Evolutionary conservation across 2,113 vertebrate genomes (phyloP).

Genomic region (Tragelaphus buxtoni): DNA sequence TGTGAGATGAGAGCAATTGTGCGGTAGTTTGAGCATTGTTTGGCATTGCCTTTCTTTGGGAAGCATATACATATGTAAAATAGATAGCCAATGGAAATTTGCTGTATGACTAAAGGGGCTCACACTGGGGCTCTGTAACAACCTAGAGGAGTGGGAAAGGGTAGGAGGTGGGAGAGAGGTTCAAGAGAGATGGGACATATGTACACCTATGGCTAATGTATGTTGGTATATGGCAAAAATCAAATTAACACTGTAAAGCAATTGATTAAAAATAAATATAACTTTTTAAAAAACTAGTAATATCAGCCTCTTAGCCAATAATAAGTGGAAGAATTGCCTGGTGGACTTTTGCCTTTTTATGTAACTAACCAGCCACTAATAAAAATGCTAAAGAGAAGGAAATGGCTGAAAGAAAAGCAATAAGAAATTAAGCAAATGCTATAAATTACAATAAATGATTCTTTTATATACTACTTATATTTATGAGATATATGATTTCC

Average conservation of each 20-base stretch:
- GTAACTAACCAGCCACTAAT: slow-evolving; percentile 1
- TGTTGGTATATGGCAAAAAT: background rate
- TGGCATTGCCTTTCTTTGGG: too few species aligned
- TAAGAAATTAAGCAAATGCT: slow-evolving; percentile 1
- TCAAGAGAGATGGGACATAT: background rate
- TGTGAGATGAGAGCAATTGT: too few species aligned
- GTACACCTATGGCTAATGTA: background rate
- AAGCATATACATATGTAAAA: background rate
- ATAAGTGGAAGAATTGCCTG: slow-evolving; percentile 4
- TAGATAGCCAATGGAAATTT: background rate
- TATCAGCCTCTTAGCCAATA: background rate
- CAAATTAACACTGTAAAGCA: background rate
- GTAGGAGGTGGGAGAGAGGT: background rate
- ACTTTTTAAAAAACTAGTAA: background rate
- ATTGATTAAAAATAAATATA: background rate
- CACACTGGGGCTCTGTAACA: background rate
- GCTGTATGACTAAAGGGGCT: background rate
- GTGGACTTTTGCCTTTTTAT: background rate
- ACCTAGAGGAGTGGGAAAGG: background rate
- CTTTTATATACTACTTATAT: background rate
- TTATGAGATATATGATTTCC: background rate
- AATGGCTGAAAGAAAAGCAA: background rate
- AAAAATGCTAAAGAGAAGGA: background rate
- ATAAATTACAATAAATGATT: background rate
- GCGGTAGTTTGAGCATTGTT: too few species aligned